Evolutionary conservation across 64 coral and sea anemone genomes (phyloP), one percentile per base, ranked within the genome.

Genomic region (Actinia equina): DNA sequence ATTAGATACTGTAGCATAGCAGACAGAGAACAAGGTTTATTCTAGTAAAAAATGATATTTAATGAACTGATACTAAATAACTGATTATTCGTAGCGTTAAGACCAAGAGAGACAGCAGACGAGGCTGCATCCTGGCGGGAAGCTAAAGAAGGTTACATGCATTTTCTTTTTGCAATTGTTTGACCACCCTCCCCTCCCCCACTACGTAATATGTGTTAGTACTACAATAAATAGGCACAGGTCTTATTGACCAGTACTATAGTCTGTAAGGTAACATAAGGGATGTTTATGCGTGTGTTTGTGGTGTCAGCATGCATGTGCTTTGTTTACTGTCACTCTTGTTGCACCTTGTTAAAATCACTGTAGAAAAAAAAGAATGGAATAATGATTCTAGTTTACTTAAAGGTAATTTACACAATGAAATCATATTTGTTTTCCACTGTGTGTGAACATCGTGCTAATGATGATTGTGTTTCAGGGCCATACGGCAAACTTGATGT

Each of bases 401-500:
- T 22, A 9, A 9, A 69, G 7, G 63, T 25, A 26, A 69, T n/a
- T 67, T 67, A 2, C 15, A 15, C 58, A 60, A 17, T 60, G 58
- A 67, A 22, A 22, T 7, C 20, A n/a, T 9, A 37, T 37, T 37
- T 37, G 30, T 37, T 37, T 37, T 37, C 30, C 30, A 37, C 30
- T 37, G 30, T 37, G 18, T 20, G 22, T 69, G n/a, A 69, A 22
- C 19, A 69, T 69, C 3, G 22, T 69, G 1, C 15, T 15, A 5
- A 60, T 60, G 16, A 60, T 60, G 15, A 25, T n/a, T n/a, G 22
- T 8, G 22, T 69, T 69, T 10, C 7, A 98, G 96, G 92, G 80
- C 81, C 93, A 30, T 98, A 98, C 77, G 96, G 96, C 13, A 98
- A 94, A 71, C 85, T 98, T 37, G 89, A 98, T 92, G 93, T 98